Base-by-base conservation (phyloP, 1,140 invertebrate genomes). In the Odontomachus brunneus region DNA sequence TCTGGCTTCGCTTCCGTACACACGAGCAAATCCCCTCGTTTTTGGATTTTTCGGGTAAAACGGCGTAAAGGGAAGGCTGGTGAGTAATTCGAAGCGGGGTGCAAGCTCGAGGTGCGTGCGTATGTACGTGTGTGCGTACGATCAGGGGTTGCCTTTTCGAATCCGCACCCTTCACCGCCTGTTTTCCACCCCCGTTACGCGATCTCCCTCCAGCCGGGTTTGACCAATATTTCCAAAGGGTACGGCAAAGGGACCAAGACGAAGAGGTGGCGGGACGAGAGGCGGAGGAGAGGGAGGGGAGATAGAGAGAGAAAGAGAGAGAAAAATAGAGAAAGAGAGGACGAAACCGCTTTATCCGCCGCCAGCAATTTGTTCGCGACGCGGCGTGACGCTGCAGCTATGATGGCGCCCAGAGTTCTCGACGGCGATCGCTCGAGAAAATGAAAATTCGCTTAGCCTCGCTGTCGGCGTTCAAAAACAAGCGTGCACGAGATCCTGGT, bases 11-110 rank as follows among this genome's bases (percentile, higher is more conserved):
- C 63, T 86, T 84, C 73, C 69, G 83, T 85, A 81, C 82, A 81
- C 83, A 84, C 84, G 84, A 80, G 82, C 85, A 75, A 85, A 87
- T 87, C 85, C 88, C 82, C 88, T 87, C 67, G 75, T 80, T 89
- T 87, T 89, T 89, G 80, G 88, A 86, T 85, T 89, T 87, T 89
- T 89, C 71, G 88, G 88, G 85, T 89, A 87, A 87, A 89, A 87
- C 85, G 82, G 85, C 51, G 84, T 74, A 87, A 89, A 87, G 78
- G 85, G 88, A 73, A 85, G 81, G 85, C 55, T 69, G 83, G 81
- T 89, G 88, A 89, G 88, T 89, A 89, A 89, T 89, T 89, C 88
- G 88, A 87, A 65, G 80, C 78, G 74, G 85, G 76, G 63, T 83
- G 82, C 53, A 71, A 26, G 60, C 78, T 60, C 38, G 57, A 29